These are phyloP conservation scores for Sebastes minor DNA, from an alignment of 2,797 vertebrate species.

Conservation along the genomic window DNA sequence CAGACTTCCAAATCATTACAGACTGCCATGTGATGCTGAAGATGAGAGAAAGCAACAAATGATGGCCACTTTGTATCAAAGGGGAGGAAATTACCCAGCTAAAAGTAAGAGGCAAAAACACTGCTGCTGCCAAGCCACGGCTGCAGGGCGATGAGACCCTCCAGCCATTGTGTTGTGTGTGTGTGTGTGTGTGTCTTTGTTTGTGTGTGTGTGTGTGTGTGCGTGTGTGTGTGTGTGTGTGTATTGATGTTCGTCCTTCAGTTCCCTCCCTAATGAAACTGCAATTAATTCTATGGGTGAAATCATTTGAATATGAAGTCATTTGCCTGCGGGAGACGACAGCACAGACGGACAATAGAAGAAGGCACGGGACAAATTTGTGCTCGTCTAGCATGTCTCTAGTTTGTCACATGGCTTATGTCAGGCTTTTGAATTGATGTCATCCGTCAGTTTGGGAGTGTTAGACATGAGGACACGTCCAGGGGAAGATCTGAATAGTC, in stretches of 20 bases:
- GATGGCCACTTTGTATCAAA: constrained; percentile 26
- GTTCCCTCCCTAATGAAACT: constrained; percentile 53
- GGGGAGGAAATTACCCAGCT: constrained; percentile 38
- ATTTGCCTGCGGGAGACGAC: constrained; percentile 44
- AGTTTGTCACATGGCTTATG: neutral
- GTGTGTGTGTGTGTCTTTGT: neutral
- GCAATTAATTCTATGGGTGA: constrained; percentile 49
- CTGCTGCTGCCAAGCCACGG: constrained; percentile 24
- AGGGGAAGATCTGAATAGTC: neutral
- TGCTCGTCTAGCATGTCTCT: neutral
- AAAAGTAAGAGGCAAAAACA: constrained; percentile 40
- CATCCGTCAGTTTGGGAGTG: neutral
- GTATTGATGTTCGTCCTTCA: constrained; percentile 23
- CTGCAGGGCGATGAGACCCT: constrained; percentile 22
- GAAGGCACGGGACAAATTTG: constrained; percentile 12
- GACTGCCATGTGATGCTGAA: neutral
- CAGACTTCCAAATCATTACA: constrained; percentile 1
- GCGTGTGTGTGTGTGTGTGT: neutral
- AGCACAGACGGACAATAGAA: constrained; percentile 13
- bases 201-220: neutral
- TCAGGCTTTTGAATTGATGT: constrained; percentile 5
- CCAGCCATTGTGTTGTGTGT: neutral
- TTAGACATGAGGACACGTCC: neutral
- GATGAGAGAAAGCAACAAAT: constrained; percentile 41
- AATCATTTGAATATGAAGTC: constrained; percentile 52